These are phyloP conservation scores for Penelope pileata DNA, from an alignment of 2,113 vertebrate species.

Conservation along the genomic window DNA sequence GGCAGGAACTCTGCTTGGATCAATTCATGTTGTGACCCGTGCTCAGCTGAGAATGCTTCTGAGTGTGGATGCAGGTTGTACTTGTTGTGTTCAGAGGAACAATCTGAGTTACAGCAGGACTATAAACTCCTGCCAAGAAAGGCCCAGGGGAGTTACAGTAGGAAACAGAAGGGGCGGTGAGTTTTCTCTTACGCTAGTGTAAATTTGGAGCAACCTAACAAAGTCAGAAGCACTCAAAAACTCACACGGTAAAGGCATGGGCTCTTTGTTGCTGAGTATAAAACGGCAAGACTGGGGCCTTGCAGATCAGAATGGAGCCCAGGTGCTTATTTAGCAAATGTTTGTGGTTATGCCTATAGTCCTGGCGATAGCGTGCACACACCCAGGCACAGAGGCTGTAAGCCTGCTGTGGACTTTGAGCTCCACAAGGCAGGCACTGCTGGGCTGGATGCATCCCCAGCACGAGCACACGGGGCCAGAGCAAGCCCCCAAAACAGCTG, in stretches of 20 bases:
- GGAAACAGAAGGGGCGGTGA: slow-evolving; percentile 34
- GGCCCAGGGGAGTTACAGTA: slow-evolving; percentile 46
- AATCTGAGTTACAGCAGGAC: neutral
- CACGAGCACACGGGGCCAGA: neutral
- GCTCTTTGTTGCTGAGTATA: neutral
- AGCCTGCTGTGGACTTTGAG: slow-evolving; percentile 50
- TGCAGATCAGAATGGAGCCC: neutral
- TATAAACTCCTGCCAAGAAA: slow-evolving; percentile 32
- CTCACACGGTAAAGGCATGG: neutral
- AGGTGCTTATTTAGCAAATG: slow-evolving; percentile 45
- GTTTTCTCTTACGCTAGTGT: neutral
- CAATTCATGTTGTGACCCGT: neutral
- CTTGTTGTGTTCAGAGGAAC: neutral
- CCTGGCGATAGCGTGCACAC: slow-evolving; percentile 30
- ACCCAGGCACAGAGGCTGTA: slow-evolving; percentile 18
- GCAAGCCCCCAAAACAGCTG: too few relatives aligned
- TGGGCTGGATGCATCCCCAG: neutral
- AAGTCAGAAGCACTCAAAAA: neutral
- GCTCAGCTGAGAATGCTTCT: neutral
- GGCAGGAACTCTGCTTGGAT: neutral
- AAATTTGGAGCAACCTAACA: neutral
- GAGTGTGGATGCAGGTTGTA: neutral
- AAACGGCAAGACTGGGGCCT: neutral
- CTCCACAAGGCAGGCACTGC: neutral
- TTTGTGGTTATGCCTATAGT: slow-evolving; percentile 36